A percentile compares a stretch with the other conserved stretches of the same genome.
Conservation (phyloP, 2,797 vertebrate genomes). For the Morelia viridis region DNA sequence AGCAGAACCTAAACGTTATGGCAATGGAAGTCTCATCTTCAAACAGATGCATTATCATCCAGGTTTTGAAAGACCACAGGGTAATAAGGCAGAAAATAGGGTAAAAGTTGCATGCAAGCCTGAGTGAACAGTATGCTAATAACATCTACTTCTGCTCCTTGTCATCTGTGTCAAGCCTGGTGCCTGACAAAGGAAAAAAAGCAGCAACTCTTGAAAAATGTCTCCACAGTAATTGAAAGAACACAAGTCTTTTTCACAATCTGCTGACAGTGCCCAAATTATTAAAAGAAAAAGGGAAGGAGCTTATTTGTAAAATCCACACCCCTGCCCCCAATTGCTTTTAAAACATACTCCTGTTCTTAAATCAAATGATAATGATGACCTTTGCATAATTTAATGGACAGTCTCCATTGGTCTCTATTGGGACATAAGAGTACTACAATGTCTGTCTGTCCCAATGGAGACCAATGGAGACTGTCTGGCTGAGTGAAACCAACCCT, state of each 20-base stretch:
- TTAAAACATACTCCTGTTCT: not conserved
- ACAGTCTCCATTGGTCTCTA: too few relatives aligned
- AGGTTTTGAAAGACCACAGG: not conserved
- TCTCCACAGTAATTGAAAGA: not conserved
- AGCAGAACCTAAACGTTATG: not conserved
- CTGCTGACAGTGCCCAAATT: not conserved
- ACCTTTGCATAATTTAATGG: not conserved
- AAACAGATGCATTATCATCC: not conserved
- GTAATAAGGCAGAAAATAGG: not conserved
- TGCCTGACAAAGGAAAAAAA: not conserved
- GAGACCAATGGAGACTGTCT: too few relatives aligned
- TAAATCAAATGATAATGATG: not conserved
- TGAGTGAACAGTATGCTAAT: not conserved
- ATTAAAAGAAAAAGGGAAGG: not conserved
- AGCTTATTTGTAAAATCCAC: not conserved
- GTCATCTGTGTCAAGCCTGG: not conserved
- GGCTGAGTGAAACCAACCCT: not conserved
- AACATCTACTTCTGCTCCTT: not conserved
- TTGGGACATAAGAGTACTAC: not conserved
- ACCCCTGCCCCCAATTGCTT: not conserved
- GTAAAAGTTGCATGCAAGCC: not conserved
- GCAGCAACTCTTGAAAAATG: not conserved
- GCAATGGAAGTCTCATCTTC: not conserved
- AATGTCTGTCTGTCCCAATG: not conserved
- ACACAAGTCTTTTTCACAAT: not conserved